Conservation (phyloP, 2,113 vertebrate genomes). For the Varanus komodoensis region DNA sequence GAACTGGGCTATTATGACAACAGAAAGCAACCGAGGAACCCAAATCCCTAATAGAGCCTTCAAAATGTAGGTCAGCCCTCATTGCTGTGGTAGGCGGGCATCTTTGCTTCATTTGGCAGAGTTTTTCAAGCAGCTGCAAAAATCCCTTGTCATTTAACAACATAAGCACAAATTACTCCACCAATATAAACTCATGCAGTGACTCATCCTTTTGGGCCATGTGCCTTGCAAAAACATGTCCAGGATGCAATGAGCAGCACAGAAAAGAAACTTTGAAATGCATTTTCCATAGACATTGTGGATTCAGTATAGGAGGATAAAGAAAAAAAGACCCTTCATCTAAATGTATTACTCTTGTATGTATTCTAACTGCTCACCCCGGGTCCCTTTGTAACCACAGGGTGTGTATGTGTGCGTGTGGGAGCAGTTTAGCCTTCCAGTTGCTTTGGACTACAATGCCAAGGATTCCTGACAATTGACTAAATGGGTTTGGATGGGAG, state of each 20-base stretch:
- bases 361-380: not conserved
- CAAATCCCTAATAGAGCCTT: not conserved
- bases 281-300: not conserved
- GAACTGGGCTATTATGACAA: not conserved
- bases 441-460: too few species aligned
- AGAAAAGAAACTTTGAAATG: not conserved
- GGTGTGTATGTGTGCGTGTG: not conserved
- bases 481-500: too few species aligned
- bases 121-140: not conserved
- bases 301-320: not conserved
- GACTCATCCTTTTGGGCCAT: fast-evolving
- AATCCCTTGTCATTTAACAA: not conserved
- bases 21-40: not conserved
- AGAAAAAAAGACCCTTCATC: not conserved
- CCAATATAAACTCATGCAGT: not conserved
- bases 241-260: not conserved
- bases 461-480: too few species aligned
- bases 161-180: not conserved
- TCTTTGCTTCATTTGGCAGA: not conserved
- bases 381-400: not conserved
- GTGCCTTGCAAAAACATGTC: not conserved
- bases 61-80: not conserved
- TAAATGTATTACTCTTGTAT: not conserved
- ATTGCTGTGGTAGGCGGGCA: not conserved
- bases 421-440: not conserved